Evolutionary conservation across 2,888 invertebrate genomes (phyloP).

Genomic region (Nemapogon koenigi): DNA sequence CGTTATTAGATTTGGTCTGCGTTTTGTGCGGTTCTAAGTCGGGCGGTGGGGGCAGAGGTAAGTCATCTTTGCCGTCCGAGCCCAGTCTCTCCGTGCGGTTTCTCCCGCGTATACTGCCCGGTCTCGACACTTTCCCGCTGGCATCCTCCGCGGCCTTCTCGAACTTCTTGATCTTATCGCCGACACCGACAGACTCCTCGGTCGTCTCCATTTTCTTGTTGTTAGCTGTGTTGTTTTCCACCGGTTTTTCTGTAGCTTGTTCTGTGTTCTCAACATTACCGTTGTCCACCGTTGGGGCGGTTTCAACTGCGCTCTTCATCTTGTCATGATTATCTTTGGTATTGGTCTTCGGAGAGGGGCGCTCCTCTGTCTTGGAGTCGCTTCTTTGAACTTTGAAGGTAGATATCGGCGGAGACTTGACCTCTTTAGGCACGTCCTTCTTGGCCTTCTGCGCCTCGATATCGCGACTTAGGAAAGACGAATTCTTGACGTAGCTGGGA

Average conservation of each 20-base stretch:
- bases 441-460: conserved; percentile 33
- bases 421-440: conserved; percentile 10
- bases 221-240: conserved; percentile 12
- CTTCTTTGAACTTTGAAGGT: conserved; percentile 14
- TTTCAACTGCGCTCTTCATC: conserved; percentile 3
- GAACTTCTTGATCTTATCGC: conserved; percentile 55
- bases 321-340: conserved; percentile 25
- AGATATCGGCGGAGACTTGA: conserved; percentile 19
- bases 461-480: conserved; percentile 39
- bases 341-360: conserved; percentile 1
- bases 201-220: conserved; percentile 6
- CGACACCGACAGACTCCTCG: conserved; percentile 51
- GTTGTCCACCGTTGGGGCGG: conserved; percentile 16
- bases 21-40: conserved; percentile 24
- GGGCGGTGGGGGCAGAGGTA: conserved; percentile 35
- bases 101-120: conserved; percentile 40
- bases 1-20: not conserved
- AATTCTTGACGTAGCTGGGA: conserved; percentile 34
- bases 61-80: conserved; percentile 17
- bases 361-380: conserved; percentile 1
- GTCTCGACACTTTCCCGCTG: conserved; percentile 24
- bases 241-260: conserved; percentile 13
- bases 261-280: not conserved
- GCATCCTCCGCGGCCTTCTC: conserved; percentile 54
- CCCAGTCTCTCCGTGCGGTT: conserved; percentile 26